Evolutionary conservation across 2,113 vertebrate species (phyloP), one percentile per base, ranked within the genome.

Genomic region (Taxidea taxus): DNA sequence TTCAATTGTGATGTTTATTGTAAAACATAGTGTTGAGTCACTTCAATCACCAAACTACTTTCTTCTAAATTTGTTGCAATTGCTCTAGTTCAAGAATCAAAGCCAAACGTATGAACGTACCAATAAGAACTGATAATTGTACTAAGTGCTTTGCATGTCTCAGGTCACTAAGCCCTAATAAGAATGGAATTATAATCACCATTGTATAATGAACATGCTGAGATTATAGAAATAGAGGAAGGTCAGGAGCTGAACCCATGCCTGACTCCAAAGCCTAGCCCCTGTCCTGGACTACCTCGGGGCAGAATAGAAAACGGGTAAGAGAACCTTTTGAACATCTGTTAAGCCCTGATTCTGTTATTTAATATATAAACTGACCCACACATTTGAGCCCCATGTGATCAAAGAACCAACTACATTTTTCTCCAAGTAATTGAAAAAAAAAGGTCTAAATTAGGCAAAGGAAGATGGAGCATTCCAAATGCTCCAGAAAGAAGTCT

Each of bases 151-250:
- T 70, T 78, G 51, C 3, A 29, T 54, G 39, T 64, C 42, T 90
- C 62, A n/a, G 42, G 47, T 66, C 47, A 82, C 20, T 82, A 74
- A 95, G 74, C 91, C 25, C 37, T 88, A 89, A 44, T n/a, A 60
- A 85, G 18, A 29, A 68, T 37, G 42, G 64, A 92, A 81, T 75
- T 49, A 49, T n/a, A 74, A 89, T 44, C 15, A 31, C 29, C 15
- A 54, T 27, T 12, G 16, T n/a, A 47, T 15, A 94, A 74, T 21
- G n/a, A 77, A 90, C 29, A 84, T 15, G 27, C 16, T 47, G 25
- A 87, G 29, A 68, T 58, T 77, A 70, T 6, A 84, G 39, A 90
- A 72, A 58, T 15, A 62, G 42, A 90, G 27, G 27, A 75, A 47
- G 14, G 42, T 75, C 25, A 31, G 74, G 7, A 47, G 77, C 0